Base-by-base conservation (phyloP, 2,888 invertebrate genomes). In the Pasiphila rectangulata region DNA sequence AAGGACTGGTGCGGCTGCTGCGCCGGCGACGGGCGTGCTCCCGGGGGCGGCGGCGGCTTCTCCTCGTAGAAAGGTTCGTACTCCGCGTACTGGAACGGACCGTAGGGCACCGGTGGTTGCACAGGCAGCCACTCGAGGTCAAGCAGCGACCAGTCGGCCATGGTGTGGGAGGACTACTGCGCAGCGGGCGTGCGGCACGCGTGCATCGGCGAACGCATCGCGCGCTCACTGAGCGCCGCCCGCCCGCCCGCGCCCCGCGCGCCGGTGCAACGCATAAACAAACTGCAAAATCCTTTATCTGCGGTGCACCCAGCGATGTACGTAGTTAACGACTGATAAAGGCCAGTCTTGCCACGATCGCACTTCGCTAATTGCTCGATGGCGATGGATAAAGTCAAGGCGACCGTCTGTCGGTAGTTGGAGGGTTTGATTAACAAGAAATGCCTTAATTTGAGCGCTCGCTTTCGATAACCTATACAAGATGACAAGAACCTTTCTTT, bases 221-320 rank as follows among this genome's bases (percentile, higher is more conserved):
- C 71, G 73, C 71, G 79, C 77, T 67, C 75, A 80, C 81, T 80
- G 75, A 67, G 25, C 17, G 30, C 60, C 67, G 61, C 67, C 64
- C n/a, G n/a, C n/a, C 67, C 67, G 60, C 71, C 64, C 68, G 58
- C 67, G 64, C 69, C 57, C 34, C 41, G 24, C 29, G 44, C 37
- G 56, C 67, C 75, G 68, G 67, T 72, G 71, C 75, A 72, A 75
- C 72, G 73, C 74, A 75, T 77, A 75, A 82, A 81, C 80, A 79
- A 79, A 78, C 74, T 79, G 80, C 83, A 75, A 82, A 56, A 79
- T 79, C 76, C 79, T 79, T 80, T 83, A 83, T 80, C 78, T 75
- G 67, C 58, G 58, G 57, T 61, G 65, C 68, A 56, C 48, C 66
- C 64, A 56, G 47, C 56, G 55, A 67, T 63, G 55, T 66, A 72